Percentiles rank a stretch among this genome's conserved stretches.
phyloP scores from a whole-genome alignment of 2,113 vertebrate species.

The Esox niger region DNA sequence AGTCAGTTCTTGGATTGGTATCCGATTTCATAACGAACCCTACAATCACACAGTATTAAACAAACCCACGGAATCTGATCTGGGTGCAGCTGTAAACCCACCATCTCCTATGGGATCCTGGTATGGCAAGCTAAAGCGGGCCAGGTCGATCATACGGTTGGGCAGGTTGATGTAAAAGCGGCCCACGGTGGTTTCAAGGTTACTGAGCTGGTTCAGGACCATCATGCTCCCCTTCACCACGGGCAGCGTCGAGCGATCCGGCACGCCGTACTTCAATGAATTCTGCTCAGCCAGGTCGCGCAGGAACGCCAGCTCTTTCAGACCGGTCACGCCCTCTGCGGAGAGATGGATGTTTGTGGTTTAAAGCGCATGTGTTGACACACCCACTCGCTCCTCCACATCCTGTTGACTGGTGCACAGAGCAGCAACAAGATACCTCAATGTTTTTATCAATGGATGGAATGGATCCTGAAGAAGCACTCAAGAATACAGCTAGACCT shows the following conservation, averaged over 20 bases:
- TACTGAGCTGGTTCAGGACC: slow-evolving; percentile 97
- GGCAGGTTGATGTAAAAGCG: slow-evolving; percentile 97
- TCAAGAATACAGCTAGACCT: slow-evolving; percentile 13
- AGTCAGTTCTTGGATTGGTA: too few relatives aligned
- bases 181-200: slow-evolving; percentile 94
- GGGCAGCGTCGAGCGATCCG: slow-evolving; percentile 76
- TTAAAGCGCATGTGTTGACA: too few relatives aligned
- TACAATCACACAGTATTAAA: too few relatives aligned
- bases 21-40: too few relatives aligned
- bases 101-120: slow-evolving; percentile 95
- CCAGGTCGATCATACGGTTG: slow-evolving; percentile 95
- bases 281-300: slow-evolving; percentile 96
- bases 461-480: background rate
- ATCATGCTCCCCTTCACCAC: slow-evolving; percentile 98
- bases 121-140: slow-evolving; percentile 93
- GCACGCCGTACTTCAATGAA: slow-evolving; percentile 84
- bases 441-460: too few relatives aligned
- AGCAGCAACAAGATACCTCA: too few relatives aligned
- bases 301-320: slow-evolving; percentile 96
- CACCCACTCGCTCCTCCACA: too few relatives aligned
- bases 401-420: too few relatives aligned
- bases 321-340: slow-evolving; percentile 87
- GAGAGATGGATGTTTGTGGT: background rate
- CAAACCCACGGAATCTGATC: too few relatives aligned
- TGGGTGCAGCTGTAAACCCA: slow-evolving; percentile 60